These are phyloP conservation scores for Orthosia incerta DNA, from an alignment of 2,888 invertebrate species.

Conservation along the genomic window DNA sequence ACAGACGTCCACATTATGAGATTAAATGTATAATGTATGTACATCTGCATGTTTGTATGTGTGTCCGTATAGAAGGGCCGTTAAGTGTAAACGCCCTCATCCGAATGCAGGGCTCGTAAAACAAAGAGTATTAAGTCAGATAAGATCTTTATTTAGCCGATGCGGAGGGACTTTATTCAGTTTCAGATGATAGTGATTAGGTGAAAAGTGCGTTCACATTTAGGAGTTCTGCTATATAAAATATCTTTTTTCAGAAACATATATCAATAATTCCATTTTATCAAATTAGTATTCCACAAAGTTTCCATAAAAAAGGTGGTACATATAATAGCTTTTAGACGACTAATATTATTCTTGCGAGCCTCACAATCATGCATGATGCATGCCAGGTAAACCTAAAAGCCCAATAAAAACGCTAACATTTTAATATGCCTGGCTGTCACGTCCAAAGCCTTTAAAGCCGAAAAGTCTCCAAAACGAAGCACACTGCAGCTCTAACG, in stretches of 20 bases:
- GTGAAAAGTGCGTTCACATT: not conserved
- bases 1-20: slow-evolving; percentile 46
- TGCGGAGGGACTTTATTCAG: slow-evolving; percentile 37
- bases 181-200: slow-evolving; percentile 37
- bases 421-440: slow-evolving; percentile 43
- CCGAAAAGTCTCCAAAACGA: slow-evolving; percentile 44
- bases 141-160: slow-evolving; percentile 54
- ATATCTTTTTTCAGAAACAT: not conserved
- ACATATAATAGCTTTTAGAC: not conserved
- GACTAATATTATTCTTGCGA: not conserved
- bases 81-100: slow-evolving; percentile 71
- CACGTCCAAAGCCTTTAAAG: slow-evolving; percentile 38
- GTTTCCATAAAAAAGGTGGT: too few relatives aligned
- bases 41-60: slow-evolving; percentile 17
- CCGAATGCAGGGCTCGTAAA: slow-evolving; percentile 72
- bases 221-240: not conserved
- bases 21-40: slow-evolving; percentile 63
- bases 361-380: not conserved
- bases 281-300: not conserved
- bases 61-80: slow-evolving; percentile 50
- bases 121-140: slow-evolving; percentile 71
- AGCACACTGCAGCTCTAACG: slow-evolving; percentile 50
- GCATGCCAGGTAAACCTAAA: slow-evolving; percentile 14
- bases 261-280: not conserved
- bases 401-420: slow-evolving; percentile 20